phyloP scores from a whole-genome alignment of 2,888 invertebrate species.

The Acanthococcus lagerstroemiae region DNA sequence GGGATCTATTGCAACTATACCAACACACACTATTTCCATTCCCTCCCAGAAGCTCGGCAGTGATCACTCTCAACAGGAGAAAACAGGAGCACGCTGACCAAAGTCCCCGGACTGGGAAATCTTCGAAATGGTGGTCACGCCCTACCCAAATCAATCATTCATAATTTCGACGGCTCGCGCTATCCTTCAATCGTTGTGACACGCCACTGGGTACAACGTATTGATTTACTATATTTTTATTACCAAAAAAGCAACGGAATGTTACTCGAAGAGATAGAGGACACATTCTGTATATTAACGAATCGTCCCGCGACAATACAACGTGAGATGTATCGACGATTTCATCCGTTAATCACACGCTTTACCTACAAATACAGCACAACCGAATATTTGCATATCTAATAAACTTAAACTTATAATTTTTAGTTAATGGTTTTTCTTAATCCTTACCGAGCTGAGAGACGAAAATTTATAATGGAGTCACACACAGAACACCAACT shows the following conservation, averaged over 20 bases:
- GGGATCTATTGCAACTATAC: too few relatives aligned
- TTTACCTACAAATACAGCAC: slow-evolving; percentile 23
- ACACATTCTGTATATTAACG: slow-evolving; percentile 20
- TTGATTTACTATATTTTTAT: slow-evolving; percentile 22
- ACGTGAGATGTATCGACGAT: slow-evolving; percentile 20
- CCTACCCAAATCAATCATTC: too few relatives aligned
- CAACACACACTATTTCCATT: too few relatives aligned
- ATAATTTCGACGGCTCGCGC: too few relatives aligned
- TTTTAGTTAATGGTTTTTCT: background rate
- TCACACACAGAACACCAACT: slow-evolving; percentile 26
- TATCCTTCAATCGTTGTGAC: too few relatives aligned
- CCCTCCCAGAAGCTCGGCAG: too few relatives aligned
- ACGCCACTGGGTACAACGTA: slow-evolving; percentile 28
- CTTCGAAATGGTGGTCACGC: too few relatives aligned
- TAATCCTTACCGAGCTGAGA: slow-evolving; percentile 15
- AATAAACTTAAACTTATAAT: slow-evolving; percentile 22
- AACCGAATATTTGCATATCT: slow-evolving; percentile 29
- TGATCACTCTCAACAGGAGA: too few relatives aligned
- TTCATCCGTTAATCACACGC: slow-evolving; percentile 27
- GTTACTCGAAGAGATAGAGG: slow-evolving; percentile 20
- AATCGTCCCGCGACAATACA: slow-evolving; percentile 23
- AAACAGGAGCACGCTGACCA: too few relatives aligned
- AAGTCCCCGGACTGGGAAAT: too few relatives aligned
- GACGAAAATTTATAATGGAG: slow-evolving; percentile 1
- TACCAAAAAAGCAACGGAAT: slow-evolving; percentile 27